Evolutionary conservation across 2,113 vertebrate genomes (phyloP), one percentile per base, ranked within the genome.

Genomic region (Pristiophorus japonicus): DNA sequence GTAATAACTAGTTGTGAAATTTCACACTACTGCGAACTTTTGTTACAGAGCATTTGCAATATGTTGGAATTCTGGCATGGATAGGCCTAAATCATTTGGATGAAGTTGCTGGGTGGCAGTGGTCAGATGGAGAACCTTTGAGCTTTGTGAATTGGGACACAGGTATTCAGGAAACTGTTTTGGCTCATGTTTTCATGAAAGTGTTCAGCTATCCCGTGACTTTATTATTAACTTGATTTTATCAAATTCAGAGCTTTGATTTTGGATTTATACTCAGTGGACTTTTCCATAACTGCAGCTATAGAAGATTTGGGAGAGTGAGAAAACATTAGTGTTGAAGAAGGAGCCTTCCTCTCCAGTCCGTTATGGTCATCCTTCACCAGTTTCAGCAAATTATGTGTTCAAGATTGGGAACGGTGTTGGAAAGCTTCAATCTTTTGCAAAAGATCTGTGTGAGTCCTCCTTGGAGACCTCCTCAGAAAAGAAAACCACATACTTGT

Each of bases 71-170:
- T 11, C 97, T 98, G 96, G 97, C 99, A 62, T 99, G 99, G 99
- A 98, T 96, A 0, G 99, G 99, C 27, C 97, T 99, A 95, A 99
- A 99, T 96, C 98, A 97, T 75, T 96, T 99, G 96, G 98, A 98
- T 96, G 97, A 98, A 47, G 95, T 96, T 0, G 96, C 96, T 95
- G 99, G 99, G 38, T 99, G 99, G 99, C 98, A 98, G 96, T 99
- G 99, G 99, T 98, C 99, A 7, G 99, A 99, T 84, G 98, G 98
- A 95, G 97, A 97, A 0, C 98, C 99, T 0, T 96, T 99, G 0
- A 96, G 67, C 11, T 97, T 99, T 96, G 97, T 99, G 90, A 98
- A 98, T 97, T 99, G 98, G 97, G 98, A 96, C 95, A 96, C 98
- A 98, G 98, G 98, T 99, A 93, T 42, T 88, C 14, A 55, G 85